Conservation (phyloP, 2,888 invertebrate species). For the Lasioglossum marginatum region DNA sequence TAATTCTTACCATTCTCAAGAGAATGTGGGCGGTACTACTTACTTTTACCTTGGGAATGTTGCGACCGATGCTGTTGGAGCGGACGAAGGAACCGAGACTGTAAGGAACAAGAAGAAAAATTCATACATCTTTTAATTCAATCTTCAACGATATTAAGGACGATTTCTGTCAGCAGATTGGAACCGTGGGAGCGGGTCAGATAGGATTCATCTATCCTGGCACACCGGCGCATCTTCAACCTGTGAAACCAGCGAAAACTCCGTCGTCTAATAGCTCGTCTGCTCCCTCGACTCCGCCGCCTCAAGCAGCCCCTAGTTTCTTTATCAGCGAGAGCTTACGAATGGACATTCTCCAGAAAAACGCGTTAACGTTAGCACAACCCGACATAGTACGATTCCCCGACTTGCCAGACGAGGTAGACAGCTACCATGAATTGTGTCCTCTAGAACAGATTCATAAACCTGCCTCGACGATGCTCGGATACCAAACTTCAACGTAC, state of each 20-base stretch:
- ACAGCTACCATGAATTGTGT: conserved; percentile 94
- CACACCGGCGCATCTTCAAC: conserved; percentile 87
- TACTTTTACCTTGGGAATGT: conserved; percentile 93
- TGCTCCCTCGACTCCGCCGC: conserved; percentile 80
- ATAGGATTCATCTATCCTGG: conserved; percentile 87
- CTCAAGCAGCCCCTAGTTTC: conserved; percentile 87
- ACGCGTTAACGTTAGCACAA: conserved; percentile 90
- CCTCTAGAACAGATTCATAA: conserved; percentile 91
- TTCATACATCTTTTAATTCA: neutral
- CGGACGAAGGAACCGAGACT: conserved; percentile 78
- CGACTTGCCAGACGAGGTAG: conserved; percentile 94
- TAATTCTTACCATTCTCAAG: conserved; percentile 86
- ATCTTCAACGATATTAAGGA: neutral
- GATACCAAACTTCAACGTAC: conserved; percentile 93
- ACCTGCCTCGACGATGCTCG: conserved; percentile 89
- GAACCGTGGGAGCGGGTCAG: conserved; percentile 75
- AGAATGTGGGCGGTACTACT: conserved; percentile 97
- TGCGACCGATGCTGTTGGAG: conserved; percentile 75
- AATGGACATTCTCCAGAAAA: conserved; percentile 91
- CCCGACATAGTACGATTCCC: conserved; percentile 89
- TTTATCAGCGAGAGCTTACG: conserved; percentile 94
- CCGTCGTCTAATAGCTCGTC: conserved; percentile 77
- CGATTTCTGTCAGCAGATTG: conserved; percentile 70
- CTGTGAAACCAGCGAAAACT: conserved; percentile 85
- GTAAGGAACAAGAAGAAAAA: conserved; percentile 65